Percentiles rank a stretch among this genome's conserved stretches.
Evolutionary conservation across 2,888 invertebrate genomes (phyloP).

Genomic region (Leptinotarsa peninsularis): DNA sequence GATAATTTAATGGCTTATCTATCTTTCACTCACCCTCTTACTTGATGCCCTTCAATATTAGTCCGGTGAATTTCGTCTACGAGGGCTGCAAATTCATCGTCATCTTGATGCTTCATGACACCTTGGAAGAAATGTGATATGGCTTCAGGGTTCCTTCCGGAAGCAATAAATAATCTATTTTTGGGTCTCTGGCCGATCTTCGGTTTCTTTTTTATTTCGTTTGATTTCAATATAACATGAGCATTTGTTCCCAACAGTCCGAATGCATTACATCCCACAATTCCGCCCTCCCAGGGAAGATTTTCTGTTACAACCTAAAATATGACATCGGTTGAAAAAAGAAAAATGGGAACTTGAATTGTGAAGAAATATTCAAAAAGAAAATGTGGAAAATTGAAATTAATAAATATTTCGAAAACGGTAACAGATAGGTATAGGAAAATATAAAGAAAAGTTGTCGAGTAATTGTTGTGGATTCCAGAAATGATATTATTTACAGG

Average conservation of each 20-base stretch:
- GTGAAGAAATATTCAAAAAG: no score
- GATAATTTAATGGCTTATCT: no score
- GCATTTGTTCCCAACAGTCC: conserved; percentile 74
- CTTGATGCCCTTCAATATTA: conserved; percentile 78
- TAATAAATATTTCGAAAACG: no score
- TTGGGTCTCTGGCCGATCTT: conserved; percentile 47
- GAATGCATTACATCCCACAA: conserved; percentile 73
- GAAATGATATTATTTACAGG: no score
- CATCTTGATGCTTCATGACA: conserved; percentile 70
- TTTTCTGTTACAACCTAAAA: conserved; percentile 66
- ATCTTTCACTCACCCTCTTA: conserved; percentile 75
- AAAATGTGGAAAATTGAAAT: no score
- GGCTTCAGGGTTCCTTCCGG: conserved; percentile 80
- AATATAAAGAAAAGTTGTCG: no score
- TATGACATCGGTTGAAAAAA: no score
- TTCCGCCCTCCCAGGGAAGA: conserved; percentile 68
- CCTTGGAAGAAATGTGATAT: conserved; percentile 73
- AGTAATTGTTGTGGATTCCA: no score
- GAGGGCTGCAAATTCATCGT: conserved; percentile 77
- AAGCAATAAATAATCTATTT: conserved; percentile 65
- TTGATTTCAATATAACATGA: conserved; percentile 67
- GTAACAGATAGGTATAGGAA: no score
- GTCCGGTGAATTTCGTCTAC: conserved; percentile 77
- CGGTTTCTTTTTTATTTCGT: conserved; percentile 48
- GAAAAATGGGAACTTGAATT: no score